Evolutionary conservation across 2,113 vertebrate species (phyloP).

Genomic region (Nicator chloris): DNA sequence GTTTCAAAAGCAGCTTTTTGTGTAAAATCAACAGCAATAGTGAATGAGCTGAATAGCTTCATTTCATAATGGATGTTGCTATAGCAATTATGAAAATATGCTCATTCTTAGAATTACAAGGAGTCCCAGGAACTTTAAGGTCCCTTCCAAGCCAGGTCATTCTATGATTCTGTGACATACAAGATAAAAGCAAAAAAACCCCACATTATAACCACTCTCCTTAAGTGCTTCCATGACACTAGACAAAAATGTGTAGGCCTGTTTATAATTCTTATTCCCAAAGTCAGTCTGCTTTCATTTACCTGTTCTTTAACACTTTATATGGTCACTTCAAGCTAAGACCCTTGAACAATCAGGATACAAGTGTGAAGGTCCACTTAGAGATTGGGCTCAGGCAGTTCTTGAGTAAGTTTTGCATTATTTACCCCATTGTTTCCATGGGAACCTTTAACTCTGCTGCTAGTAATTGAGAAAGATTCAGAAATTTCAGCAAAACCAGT

Average conservation of each 20-base stretch:
- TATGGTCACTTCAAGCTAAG: not conserved
- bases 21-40: not conserved
- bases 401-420: not conserved
- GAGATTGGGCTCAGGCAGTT: not conserved
- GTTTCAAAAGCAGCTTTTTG: not conserved
- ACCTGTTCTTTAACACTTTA: not conserved
- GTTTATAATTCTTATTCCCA: not conserved
- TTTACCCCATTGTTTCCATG: not conserved
- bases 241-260: not conserved
- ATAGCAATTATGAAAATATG: not conserved
- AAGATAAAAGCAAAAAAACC: not conserved
- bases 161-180: not conserved
- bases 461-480: not conserved
- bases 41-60: not conserved
- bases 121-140: not conserved
- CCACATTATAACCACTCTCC: not conserved
- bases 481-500: not conserved
- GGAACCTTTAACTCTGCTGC: not conserved
- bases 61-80: not conserved
- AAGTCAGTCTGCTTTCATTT: not conserved
- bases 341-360: not conserved
- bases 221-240: not conserved
- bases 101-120: not conserved
- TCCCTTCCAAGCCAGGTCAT: not conserved
- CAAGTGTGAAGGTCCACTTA: accelerated